Base-by-base conservation (phyloP, 1,140 invertebrate genomes). In the Leptopilina boulardi region DNA sequence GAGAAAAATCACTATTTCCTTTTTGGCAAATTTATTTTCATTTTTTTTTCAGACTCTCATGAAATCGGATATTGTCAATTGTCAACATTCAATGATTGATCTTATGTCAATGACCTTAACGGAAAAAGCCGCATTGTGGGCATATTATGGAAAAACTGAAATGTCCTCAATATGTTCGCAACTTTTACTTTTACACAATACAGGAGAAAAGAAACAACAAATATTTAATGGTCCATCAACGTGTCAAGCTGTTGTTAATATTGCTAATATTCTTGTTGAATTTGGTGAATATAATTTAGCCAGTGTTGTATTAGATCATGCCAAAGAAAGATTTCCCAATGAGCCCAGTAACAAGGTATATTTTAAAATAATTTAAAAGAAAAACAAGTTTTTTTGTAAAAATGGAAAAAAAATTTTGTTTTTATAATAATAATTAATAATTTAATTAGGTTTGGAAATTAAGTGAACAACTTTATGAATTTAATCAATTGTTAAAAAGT, bases 41-140 rank as follows among this genome's bases (percentile, higher is more conserved):
- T 42, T 42, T 42, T 18, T 51, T 51, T 94, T 94, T 71, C 91
- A 98, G 92, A 93, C 96, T 34, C 91, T 98, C 42, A 94, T 94
- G 80, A 96, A 96, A 89, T 96, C 96, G 81, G 97, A 98, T 84
- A 92, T 96, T 15, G 89, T 97, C 5, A 97, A 97, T 86, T 97
- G 95, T 88, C 94, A 96, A 80, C 94, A 97, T 87, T 96, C 95
- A 0, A 94, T 97, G 91, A 92, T 93, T 2, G 96, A 97, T 83
- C 91, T 98, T 71, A 94, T 96, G 79, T 94, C 95, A 47, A 94
- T 94, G 54, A 96, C 95, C 30, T 93, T 95, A 76, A 93, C 95
- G 0, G 94, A 97, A 86, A 95, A 96, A 82, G 94, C 96, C 2
- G 95, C 95, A 0, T 90, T 98, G 0, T 98, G 97, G 97, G 92